Base-by-base conservation (phyloP, 2,797 vertebrate species). In the Discoglossus pictus region DNA sequence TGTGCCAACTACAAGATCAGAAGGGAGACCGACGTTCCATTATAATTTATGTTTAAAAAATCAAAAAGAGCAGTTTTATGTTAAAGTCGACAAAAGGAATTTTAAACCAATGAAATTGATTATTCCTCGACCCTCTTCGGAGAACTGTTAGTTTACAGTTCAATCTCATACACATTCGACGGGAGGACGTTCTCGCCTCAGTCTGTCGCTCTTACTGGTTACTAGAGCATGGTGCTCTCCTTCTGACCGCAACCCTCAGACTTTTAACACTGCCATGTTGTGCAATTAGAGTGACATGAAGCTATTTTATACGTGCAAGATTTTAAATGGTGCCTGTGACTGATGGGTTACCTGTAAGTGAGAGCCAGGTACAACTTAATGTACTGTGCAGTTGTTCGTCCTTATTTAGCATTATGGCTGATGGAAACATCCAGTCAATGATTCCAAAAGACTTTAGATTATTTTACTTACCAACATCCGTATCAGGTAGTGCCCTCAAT, bases 231-330 rank as follows among this genome's bases (percentile, higher is more conserved):
- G 51, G 51, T 56, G 51, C 52, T 70, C 60, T 50, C 59, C 59
- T 68, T 80, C 65, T 62, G 80, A 87, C 80, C 65, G 17, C 75
- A 67, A 74, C 61, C 42, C 73, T 77, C 73, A 79, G 79, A 83
- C 74, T 75, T 77, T 72, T 62, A 86, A 84, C 84, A 89, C 91
- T 88, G 91, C 92, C 94, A 92, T 82, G 73, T 85, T 91, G 89
- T 95, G 88, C 93, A 94, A 86, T 82, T 84, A 84, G 79, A 84
- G 81, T 80, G 77, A 88, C 82, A 86, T 81, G 80, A 87, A 81
- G 78, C 79, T 79, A 74, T 88, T 88, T 88, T 87, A 78, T 86
- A 83, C 78, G 76, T 86, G 80, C 76, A 79, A 80, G 83, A 85
- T 84, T 83, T 83, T 78, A 85, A 90, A 87, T 85, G 86, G 88